Evolutionary conservation across 1,140 invertebrate species (phyloP).

Genomic region (Nephila pilipes): DNA sequence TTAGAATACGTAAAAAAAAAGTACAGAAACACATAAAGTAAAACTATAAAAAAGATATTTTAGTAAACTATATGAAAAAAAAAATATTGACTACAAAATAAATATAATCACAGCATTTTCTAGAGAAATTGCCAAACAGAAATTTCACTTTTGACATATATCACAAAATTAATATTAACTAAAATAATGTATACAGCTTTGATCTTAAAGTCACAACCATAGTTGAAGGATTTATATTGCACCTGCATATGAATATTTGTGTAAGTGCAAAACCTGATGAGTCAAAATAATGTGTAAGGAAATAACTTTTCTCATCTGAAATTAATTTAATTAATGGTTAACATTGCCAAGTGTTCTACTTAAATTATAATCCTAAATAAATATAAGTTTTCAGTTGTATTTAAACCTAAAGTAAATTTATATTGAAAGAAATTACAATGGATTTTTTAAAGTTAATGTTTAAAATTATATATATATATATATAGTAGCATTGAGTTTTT

Average conservation of each 20-base stretch:
- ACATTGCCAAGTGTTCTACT: too few species aligned
- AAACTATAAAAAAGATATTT: background rate
- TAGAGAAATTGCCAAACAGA: background rate
- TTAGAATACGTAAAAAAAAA: background rate
- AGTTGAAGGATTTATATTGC: background rate
- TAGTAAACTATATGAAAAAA: background rate
- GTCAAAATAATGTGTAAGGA: too few species aligned
- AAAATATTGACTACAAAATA: background rate
- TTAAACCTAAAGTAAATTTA: too few species aligned
- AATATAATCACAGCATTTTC: slow-evolving; percentile 6
- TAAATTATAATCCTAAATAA: too few species aligned
- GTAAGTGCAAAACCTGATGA: background rate
- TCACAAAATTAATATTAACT: background rate
- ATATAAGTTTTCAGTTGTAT: too few species aligned
- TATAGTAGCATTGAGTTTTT: too few species aligned
- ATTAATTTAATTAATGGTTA: too few species aligned
- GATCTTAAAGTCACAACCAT: background rate
- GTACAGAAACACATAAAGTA: background rate
- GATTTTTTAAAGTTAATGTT: too few species aligned
- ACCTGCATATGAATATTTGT: background rate
- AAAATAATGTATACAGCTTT: background rate
- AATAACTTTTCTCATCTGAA: too few species aligned
- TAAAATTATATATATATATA: too few species aligned
- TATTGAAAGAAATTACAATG: too few species aligned
- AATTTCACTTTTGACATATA: background rate